phyloP scores from a whole-genome alignment of 2,113 vertebrate species.

The Triplophysa siluroides region DNA sequence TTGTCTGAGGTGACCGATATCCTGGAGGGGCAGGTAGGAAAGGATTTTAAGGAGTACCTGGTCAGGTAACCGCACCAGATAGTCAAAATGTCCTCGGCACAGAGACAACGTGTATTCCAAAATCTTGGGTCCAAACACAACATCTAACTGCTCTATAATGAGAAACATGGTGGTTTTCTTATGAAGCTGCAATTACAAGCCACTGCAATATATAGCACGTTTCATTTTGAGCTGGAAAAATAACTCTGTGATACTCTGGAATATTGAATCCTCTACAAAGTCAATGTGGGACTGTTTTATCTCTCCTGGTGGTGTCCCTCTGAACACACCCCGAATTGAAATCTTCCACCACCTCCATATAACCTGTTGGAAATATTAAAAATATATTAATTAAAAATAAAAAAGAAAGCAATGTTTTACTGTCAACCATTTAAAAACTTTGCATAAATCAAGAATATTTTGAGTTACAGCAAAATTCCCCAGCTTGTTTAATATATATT shows the following conservation, averaged over 20 bases:
- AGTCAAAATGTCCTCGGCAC: constrained; percentile 75
- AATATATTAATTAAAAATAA: not conserved
- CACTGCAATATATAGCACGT: not conserved
- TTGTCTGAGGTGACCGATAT: constrained; percentile 71
- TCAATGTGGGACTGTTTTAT: constrained; percentile 63
- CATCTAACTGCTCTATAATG: constrained; percentile 66
- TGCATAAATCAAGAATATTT: no score
- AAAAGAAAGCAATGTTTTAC: no score
- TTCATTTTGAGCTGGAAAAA: not conserved
- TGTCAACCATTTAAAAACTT: no score
- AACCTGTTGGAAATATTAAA: constrained; percentile 56
- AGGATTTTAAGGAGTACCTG: constrained; percentile 72
- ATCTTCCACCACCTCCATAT: constrained; percentile 79
- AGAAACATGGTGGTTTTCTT: not conserved
- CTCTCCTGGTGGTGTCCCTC: constrained; percentile 68
- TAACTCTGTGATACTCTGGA: constrained; percentile 65
- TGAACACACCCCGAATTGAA: constrained; percentile 67
- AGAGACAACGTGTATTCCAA: constrained; percentile 72
- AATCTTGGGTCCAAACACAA: constrained; percentile 70
- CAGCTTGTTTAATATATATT: no score
- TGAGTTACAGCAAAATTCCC: no score
- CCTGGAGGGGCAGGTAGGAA: constrained; percentile 75
- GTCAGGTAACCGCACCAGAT: constrained; percentile 77
- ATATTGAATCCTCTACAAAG: constrained; percentile 68
- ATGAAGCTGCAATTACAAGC: not conserved